Evolutionary conservation across 2,113 vertebrate genomes (phyloP), one percentile per base, ranked within the genome.

Genomic region (Octodon degus): DNA sequence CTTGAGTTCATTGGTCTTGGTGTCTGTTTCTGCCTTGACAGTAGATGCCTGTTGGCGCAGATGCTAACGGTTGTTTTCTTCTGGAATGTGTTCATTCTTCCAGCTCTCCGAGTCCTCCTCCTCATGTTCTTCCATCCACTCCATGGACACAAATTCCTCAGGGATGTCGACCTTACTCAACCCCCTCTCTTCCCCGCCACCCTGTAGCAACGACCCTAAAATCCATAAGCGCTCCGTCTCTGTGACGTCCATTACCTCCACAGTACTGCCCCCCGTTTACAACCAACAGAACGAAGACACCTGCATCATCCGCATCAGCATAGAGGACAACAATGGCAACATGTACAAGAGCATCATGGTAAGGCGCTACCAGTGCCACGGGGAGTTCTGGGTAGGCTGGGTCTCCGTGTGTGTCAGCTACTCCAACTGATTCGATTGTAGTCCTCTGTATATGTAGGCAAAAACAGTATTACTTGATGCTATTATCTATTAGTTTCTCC

Each of bases 261-360:
- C 89, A 2, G 96, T 2, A 1, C 94, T 90, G 55, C 96, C 98
- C 67, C 99, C 99, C 0, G 96, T 98, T 50, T 99, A 99, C 97
- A 99, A 99, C 98, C 99, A 98, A 2, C 99, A 99, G 98, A 99
- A 98, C 0, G 98, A 99, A n/a, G 99, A 99, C 13, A 98, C 96
- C 0, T 99, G 99, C 97, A 99, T 99, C 94, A 98, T 99, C 96
- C 98, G 99, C 0, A 98, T 99, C 98, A 99, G 99, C 24, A 76
- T 99, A 34, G 99, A 99, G 25, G 98, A 99, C 0, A 98, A 98
- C 97, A 99, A 99, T 0, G 99, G 99, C 55, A 99, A 99, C 43
- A 98, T 99, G 96, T 99, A 99, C 98, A 99, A 99, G 98, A 99
- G 99, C 98, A 99, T 99, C 77, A 86, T 99, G 99, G 99, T 99